Percentiles rank a stretch among this genome's conserved stretches.
Conservation (phyloP, 2,113 vertebrate species). For the Suricata suricatta region DNA sequence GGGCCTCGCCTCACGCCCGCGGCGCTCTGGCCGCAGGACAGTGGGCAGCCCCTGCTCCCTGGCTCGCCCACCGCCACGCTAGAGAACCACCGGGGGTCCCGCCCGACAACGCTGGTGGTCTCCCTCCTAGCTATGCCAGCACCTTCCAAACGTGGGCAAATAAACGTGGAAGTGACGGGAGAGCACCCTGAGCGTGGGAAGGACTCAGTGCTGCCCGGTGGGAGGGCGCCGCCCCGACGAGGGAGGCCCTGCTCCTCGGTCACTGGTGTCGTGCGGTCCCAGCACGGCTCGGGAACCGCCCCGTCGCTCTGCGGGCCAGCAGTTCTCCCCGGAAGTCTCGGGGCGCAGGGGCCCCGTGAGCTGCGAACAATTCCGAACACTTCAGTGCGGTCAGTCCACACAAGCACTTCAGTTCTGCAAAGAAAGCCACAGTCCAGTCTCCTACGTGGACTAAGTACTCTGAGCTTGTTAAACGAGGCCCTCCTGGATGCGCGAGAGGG, state of each 20-base stretch:
- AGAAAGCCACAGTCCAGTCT: not conserved
- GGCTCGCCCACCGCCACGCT: not conserved
- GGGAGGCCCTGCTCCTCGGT: not conserved
- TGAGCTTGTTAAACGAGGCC: not conserved
- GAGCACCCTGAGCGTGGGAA: not conserved
- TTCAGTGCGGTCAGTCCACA: not conserved
- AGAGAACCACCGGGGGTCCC: not conserved
- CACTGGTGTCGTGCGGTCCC: not conserved
- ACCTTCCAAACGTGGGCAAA: not conserved
- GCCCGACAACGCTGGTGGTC: not conserved
- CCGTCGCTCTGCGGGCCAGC: not conserved
- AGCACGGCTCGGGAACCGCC: not conserved
- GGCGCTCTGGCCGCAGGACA: not conserved
- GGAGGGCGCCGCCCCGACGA: not conserved
- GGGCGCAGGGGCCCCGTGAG: not conserved
- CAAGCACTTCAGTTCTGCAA: not conserved
- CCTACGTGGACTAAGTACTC: not conserved
- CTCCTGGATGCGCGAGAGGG: accelerated
- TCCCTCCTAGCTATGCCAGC: not conserved
- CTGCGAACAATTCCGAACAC: not conserved
- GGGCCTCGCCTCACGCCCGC: accelerated
- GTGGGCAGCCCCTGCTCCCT: too few species aligned
- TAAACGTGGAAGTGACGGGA: accelerated
- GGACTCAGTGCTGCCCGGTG: not conserved
- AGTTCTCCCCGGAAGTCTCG: not conserved